Conservation (phyloP, 2,113 vertebrate species). For the Pavo muticus region DNA sequence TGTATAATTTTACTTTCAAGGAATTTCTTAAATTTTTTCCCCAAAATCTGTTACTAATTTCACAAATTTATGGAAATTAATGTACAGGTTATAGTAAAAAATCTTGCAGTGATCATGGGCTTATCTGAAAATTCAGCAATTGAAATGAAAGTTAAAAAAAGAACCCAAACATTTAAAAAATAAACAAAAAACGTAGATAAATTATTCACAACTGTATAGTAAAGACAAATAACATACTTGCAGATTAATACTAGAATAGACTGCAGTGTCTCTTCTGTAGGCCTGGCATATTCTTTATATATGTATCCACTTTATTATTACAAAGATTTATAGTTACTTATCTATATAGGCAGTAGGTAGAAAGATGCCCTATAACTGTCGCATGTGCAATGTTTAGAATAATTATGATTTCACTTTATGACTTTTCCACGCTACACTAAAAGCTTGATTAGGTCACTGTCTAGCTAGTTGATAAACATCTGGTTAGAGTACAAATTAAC, state of each 20-base stretch:
- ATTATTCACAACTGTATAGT: background rate
- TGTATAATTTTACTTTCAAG: background rate
- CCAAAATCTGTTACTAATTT: background rate
- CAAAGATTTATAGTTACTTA: constrained; percentile 35
- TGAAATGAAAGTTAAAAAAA: background rate
- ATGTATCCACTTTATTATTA: background rate
- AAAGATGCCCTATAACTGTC: background rate
- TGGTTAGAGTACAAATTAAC: background rate
- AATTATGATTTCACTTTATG: constrained; percentile 47
- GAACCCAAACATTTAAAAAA: background rate
- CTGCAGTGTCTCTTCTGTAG: background rate
- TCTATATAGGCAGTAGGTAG: constrained; percentile 9
- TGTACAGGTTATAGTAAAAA: background rate
- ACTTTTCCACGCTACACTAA: background rate
- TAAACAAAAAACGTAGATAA: background rate
- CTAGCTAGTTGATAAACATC: constrained; percentile 35
- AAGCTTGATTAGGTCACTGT: background rate
- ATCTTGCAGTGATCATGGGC: background rate
- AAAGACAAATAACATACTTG: background rate
- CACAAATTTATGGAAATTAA: background rate
- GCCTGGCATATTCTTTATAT: background rate
- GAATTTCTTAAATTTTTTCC: background rate
- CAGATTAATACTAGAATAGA: background rate
- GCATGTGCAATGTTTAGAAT: background rate
- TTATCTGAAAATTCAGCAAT: background rate